These are phyloP conservation scores for Tragulus kanchil DNA, from an alignment of 2,113 vertebrate species.

Conservation along the genomic window DNA sequence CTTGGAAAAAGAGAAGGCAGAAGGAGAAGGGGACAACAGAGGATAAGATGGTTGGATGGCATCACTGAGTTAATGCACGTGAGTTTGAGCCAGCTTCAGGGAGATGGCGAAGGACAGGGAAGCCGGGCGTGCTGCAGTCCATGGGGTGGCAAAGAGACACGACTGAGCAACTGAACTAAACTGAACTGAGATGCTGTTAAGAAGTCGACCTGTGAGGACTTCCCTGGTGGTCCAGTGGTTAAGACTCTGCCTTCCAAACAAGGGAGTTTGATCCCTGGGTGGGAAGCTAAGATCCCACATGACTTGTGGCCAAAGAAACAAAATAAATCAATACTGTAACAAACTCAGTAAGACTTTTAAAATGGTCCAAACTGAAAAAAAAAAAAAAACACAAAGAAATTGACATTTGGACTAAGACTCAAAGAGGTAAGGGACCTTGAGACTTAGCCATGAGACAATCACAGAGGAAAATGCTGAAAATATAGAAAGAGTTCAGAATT, in stretches of 20 bases:
- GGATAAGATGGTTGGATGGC: too few relatives aligned
- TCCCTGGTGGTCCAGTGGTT: not conserved
- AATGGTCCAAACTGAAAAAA: not conserved
- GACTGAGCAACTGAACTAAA: too few relatives aligned
- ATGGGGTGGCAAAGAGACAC: too few relatives aligned
- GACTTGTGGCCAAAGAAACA: not conserved
- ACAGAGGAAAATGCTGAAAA: not conserved
- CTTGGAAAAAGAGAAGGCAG: too few relatives aligned
- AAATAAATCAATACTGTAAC: not conserved
- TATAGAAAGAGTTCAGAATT: not conserved
- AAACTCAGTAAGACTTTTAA: not conserved
- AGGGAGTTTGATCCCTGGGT: not conserved
- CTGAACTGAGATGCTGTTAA: too few relatives aligned
- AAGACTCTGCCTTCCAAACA: not conserved
- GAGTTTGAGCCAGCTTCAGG: too few relatives aligned
- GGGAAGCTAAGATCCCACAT: not conserved
- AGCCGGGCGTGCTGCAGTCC: too few relatives aligned
- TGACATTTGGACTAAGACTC: not conserved
- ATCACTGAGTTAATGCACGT: too few relatives aligned
- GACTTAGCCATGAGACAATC: not conserved
- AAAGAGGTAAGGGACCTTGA: not conserved
- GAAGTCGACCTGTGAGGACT: not conserved
- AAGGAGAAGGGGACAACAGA: too few relatives aligned
- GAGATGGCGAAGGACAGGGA: too few relatives aligned
- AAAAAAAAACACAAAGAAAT: not conserved